A percentile compares a stretch with the other conserved stretches of the same genome.
Evolutionary conservation across 1,140 invertebrate species (phyloP).

Genomic region (Monochamus saltuarius): DNA sequence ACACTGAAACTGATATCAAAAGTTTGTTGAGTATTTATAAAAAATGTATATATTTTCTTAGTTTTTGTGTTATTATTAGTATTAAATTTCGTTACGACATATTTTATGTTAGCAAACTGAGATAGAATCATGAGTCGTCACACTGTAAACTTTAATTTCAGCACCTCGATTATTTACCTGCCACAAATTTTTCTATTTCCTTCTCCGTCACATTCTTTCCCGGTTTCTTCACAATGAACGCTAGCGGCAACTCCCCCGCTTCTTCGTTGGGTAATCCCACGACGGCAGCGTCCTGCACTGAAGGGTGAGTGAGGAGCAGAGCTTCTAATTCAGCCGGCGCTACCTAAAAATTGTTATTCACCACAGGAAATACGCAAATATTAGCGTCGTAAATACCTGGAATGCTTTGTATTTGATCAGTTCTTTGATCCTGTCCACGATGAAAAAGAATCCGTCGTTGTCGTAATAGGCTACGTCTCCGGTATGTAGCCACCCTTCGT

Average conservation of each 20-base stretch:
- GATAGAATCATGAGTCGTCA: no score
- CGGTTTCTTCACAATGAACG: conserved; percentile 61
- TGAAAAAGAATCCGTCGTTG: conserved; percentile 53
- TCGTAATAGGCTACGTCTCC: conserved; percentile 80
- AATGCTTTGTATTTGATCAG: conserved; percentile 42
- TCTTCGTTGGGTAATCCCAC: conserved; percentile 68
- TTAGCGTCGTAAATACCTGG: conserved; percentile 26
- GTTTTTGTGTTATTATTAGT: no score
- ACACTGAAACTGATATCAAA: no score
- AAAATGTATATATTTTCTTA: no score
- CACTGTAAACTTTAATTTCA: no score
- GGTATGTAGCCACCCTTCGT: conserved; percentile 75
- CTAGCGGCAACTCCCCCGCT: conserved; percentile 68
- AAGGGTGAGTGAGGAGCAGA: conserved; percentile 67
- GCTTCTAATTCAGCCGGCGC: conserved; percentile 79
- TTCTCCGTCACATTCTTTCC: conserved; percentile 45
- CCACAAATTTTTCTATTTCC: conserved; percentile 51
- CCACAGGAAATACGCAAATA: neutral
- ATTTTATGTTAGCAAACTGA: no score
- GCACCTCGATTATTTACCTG: conserved; percentile 39
- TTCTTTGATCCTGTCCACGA: conserved; percentile 40
- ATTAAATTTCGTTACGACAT: no score
- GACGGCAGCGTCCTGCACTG: conserved; percentile 72
- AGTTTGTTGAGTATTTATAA: no score
- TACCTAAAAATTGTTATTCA: conserved; percentile 59